A percentile compares a stretch with the other conserved stretches of the same genome.
Conservation (phyloP, 2,113 vertebrate species). For the Petromus typicus region DNA sequence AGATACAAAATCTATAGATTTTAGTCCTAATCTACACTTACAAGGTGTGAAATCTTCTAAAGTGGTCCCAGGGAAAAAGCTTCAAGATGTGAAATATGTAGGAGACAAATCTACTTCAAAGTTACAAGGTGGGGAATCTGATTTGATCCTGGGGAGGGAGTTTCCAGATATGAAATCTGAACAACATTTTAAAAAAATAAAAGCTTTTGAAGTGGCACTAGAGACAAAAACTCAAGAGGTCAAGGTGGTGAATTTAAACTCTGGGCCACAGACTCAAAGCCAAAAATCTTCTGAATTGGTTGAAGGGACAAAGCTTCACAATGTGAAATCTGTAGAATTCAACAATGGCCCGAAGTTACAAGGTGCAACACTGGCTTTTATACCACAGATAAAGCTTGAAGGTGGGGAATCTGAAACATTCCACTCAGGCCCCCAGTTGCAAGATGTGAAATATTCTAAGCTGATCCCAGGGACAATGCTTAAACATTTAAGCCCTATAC, state of each 20-base stretch:
- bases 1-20: conserved; percentile 49
- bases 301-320: conserved; percentile 47
- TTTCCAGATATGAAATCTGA: conserved; percentile 32
- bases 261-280: conserved; percentile 40
- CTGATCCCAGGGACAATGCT: background rate
- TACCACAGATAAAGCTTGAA: conserved; percentile 10
- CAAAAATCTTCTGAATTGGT: conserved; percentile 35
- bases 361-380: background rate
- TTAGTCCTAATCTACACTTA: conserved; percentile 4
- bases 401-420: background rate
- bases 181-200: conserved; percentile 32
- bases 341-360: conserved; percentile 4
- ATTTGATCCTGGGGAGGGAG: conserved; percentile 51
- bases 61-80: background rate
- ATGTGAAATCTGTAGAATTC: conserved; percentile 14
- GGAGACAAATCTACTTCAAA: conserved; percentile 38
- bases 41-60: conserved; percentile 36
- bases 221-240: conserved; percentile 4
- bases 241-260: conserved; percentile 2
- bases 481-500: conserved; percentile 46
- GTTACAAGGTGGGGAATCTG: conserved; percentile 46
- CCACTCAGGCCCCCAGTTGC: background rate
- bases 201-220: conserved; percentile 28
- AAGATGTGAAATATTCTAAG: conserved; percentile 42
- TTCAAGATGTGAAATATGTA: conserved; percentile 31